Evolutionary conservation across 2,113 vertebrate genomes (phyloP).

Genomic region (Athene noctua): DNA sequence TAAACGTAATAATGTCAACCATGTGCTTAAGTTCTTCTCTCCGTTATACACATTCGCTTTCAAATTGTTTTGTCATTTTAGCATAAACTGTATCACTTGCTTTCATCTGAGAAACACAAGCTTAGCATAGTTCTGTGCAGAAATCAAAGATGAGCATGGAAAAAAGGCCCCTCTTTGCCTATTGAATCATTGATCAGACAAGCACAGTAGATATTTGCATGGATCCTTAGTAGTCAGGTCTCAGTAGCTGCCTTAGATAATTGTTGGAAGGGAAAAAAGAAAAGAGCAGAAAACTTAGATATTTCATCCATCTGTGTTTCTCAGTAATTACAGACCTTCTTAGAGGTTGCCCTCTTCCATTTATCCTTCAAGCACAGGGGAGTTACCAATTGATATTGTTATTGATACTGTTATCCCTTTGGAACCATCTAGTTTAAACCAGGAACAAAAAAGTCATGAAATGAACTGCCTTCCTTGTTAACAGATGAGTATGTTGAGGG

Average conservation of each 20-base stretch:
- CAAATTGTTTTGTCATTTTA: slow-evolving; percentile 75
- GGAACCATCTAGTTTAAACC: background rate
- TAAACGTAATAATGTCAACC: slow-evolving; percentile 69
- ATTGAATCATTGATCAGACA: slow-evolving; percentile 68
- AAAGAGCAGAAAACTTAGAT: background rate
- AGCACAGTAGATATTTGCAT: slow-evolving; percentile 52
- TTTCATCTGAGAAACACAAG: slow-evolving; percentile 66
- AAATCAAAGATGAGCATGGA: slow-evolving; percentile 62
- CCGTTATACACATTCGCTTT: slow-evolving; percentile 67
- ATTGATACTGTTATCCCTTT: background rate
- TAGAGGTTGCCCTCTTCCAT: background rate
- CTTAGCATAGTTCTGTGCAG: slow-evolving; percentile 69
- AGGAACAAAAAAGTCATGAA: background rate
- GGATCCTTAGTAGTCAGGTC: slow-evolving; percentile 38
- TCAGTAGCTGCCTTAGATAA: slow-evolving; percentile 20
- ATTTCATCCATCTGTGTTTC: background rate
- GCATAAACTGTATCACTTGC: slow-evolving; percentile 71
- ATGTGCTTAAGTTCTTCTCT: slow-evolving; percentile 72
- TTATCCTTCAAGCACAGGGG: background rate
- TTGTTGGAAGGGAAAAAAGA: slow-evolving; percentile 28
- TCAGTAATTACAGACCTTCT: background rate
- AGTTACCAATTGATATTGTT: background rate
- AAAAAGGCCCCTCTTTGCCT: slow-evolving; percentile 51
- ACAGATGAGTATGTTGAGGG: background rate
- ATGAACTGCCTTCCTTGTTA: background rate